phyloP scores from a whole-genome alignment of 2,113 vertebrate species.

The Polyodon spathula region DNA sequence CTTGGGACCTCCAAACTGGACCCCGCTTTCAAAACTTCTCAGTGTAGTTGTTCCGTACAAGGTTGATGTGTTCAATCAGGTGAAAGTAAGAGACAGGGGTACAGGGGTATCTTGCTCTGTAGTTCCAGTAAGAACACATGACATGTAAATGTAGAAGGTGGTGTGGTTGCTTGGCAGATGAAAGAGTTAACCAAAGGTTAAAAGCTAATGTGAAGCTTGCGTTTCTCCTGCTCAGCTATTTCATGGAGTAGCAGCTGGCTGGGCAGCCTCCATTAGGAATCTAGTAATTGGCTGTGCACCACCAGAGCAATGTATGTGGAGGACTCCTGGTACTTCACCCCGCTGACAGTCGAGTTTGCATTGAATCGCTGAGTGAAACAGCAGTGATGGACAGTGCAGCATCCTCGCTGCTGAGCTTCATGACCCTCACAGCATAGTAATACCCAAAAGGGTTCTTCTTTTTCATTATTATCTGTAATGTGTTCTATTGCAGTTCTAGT shows the following conservation, averaged over 20 bases:
- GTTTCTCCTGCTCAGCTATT: not conserved
- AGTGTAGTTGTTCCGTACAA: too few relatives aligned
- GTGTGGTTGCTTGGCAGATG: not conserved
- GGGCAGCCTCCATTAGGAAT: not conserved
- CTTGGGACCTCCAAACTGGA: too few relatives aligned
- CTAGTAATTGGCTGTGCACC: not conserved
- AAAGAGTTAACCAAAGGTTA: not conserved
- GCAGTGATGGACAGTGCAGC: constrained; percentile 2
- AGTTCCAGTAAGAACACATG: too few relatives aligned
- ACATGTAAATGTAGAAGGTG: too few relatives aligned
- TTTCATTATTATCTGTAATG: too few relatives aligned
- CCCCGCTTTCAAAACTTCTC: too few relatives aligned
- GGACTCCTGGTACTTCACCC: not conserved
- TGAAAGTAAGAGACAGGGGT: too few relatives aligned
- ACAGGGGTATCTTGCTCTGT: too few relatives aligned
- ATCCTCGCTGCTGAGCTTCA: not conserved
- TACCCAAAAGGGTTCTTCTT: too few relatives aligned
- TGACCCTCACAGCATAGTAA: too few relatives aligned
- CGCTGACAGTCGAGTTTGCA: constrained; percentile 16
- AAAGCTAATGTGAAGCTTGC: not conserved
- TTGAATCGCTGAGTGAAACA: constrained; percentile 12
- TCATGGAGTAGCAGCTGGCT: constrained; percentile 6
- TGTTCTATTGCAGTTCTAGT: too few relatives aligned
- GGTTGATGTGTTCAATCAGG: too few relatives aligned
- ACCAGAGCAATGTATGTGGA: constrained; percentile 5